These are phyloP conservation scores for Cryptocephalus moraei DNA, from an alignment of 2,888 invertebrate genomes.

Conservation along the genomic window DNA sequence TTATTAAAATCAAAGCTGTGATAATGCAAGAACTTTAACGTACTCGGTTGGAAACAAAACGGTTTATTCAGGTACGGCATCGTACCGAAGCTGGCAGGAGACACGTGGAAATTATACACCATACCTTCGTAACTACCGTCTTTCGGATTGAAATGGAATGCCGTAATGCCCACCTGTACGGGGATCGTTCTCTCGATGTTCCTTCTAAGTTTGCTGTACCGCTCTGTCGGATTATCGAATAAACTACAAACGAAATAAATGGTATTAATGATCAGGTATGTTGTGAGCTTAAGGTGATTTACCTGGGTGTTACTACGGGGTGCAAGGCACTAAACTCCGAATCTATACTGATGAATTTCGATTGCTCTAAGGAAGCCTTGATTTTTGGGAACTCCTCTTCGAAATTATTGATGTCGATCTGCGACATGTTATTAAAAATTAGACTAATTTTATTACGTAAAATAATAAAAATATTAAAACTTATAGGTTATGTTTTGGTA, in stretches of 20 bases:
- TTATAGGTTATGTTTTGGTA: too few relatives aligned
- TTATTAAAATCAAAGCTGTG: conserved; percentile 67
- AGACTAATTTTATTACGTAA: neutral
- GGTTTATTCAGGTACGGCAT: conserved; percentile 40
- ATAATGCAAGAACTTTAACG: conserved; percentile 51
- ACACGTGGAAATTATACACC: conserved; percentile 58
- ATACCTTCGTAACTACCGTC: conserved; percentile 49
- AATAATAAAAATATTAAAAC: too few relatives aligned
- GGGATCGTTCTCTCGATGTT: conserved; percentile 46
- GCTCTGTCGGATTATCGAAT: conserved; percentile 45
- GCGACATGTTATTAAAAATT: conserved; percentile 40
- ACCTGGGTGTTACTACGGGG: conserved; percentile 32
- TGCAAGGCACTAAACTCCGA: conserved; percentile 59
- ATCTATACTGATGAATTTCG: conserved; percentile 58
- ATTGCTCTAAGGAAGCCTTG: conserved; percentile 43
- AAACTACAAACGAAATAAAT: conserved; percentile 35
- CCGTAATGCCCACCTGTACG: conserved; percentile 59
- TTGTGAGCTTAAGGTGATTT: neutral
- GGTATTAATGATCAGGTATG: neutral
- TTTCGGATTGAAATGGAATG: conserved; percentile 49
- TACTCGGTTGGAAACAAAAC: conserved; percentile 53
- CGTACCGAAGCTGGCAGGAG: conserved; percentile 52
- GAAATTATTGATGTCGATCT: conserved; percentile 54
- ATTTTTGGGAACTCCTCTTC: conserved; percentile 45
- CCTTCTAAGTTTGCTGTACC: conserved; percentile 44